These are phyloP conservation scores for Drosophila cognata DNA, from an alignment of 2,888 invertebrate species.

Conservation along the genomic window DNA sequence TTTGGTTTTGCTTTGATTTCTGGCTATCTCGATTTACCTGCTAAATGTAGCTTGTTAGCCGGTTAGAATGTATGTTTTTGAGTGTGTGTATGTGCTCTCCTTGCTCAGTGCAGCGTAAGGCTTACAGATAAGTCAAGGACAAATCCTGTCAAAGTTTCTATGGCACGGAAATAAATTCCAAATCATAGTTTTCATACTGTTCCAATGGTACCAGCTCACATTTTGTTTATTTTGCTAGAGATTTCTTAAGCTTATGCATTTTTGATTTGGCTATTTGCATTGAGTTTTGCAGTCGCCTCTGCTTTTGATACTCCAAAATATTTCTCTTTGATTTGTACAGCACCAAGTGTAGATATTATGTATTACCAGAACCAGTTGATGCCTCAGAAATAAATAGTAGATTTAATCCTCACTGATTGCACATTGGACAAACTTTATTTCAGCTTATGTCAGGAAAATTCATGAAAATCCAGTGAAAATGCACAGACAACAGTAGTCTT, in stretches of 20 bases:
- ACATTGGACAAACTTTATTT: background rate
- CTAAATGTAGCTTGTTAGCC: constrained; percentile 49
- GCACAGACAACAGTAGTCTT: too few relatives aligned
- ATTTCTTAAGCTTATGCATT: constrained; percentile 33
- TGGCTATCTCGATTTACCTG: constrained; percentile 32
- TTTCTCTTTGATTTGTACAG: constrained; percentile 8
- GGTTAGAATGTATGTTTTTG: constrained; percentile 41
- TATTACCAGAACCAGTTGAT: background rate
- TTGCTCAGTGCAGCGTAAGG: constrained; percentile 68
- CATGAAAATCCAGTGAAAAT: too few relatives aligned
- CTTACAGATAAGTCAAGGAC: constrained; percentile 64
- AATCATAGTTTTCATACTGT: constrained; percentile 9
- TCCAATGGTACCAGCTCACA: background rate
- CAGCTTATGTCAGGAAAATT: background rate
- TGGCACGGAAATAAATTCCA: constrained; percentile 27
- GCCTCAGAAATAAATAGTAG: background rate
- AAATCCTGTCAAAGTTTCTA: constrained; percentile 54
- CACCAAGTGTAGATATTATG: background rate
- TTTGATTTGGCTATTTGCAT: constrained; percentile 31
- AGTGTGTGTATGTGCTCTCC: constrained; percentile 10
- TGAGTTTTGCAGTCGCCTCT: constrained; percentile 1
- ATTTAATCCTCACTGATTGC: background rate
- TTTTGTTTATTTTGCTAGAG: background rate
- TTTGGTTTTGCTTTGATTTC: constrained; percentile 48
- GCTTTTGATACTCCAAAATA: constrained; percentile 3